phyloP scores from a whole-genome alignment of 1,140 invertebrate genomes.

The Coptotermes formosanus region DNA sequence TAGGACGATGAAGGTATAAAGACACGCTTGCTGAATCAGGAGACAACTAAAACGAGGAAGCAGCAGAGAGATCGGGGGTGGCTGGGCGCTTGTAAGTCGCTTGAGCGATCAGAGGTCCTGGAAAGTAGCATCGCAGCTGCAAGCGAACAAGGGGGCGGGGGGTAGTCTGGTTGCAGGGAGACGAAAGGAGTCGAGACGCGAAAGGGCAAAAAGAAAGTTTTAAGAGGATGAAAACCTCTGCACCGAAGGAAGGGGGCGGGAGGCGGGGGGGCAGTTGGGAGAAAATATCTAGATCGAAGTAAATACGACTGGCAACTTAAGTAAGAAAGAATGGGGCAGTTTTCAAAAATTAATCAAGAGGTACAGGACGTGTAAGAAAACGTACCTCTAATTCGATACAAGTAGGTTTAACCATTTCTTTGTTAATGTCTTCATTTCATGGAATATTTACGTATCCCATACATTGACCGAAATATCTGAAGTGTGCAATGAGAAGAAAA shows the following conservation, averaged over 20 bases:
- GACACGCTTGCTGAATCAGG: conserved; percentile 32
- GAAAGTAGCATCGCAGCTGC: not conserved
- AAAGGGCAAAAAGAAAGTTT: conserved; percentile 3
- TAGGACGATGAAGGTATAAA: conserved; percentile 28
- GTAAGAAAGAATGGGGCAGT: conserved; percentile 4
- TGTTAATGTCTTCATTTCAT: too few species aligned
- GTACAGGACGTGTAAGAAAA: not conserved
- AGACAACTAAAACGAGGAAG: not conserved
- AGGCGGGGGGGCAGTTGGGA: not conserved
- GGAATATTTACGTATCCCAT: too few species aligned
- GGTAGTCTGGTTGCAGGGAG: not conserved
- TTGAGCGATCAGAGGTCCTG: conserved; percentile 23
- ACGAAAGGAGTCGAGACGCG: not conserved
- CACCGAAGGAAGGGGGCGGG: not conserved
- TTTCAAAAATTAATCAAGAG: conserved; percentile 16
- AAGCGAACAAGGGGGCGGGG: not conserved
- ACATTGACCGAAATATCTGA: too few species aligned
- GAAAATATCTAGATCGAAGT: conserved; percentile 16
- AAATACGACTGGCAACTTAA: conserved; percentile 3
- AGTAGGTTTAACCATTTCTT: too few species aligned
- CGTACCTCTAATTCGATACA: too few species aligned
- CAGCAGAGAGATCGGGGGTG: not conserved
- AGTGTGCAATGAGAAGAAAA: too few species aligned
- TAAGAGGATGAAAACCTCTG: conserved; percentile 18
- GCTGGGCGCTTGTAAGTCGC: conserved; percentile 22